Base-by-base conservation (phyloP, 2,113 vertebrate genomes). In the Notothenia coriiceps region DNA sequence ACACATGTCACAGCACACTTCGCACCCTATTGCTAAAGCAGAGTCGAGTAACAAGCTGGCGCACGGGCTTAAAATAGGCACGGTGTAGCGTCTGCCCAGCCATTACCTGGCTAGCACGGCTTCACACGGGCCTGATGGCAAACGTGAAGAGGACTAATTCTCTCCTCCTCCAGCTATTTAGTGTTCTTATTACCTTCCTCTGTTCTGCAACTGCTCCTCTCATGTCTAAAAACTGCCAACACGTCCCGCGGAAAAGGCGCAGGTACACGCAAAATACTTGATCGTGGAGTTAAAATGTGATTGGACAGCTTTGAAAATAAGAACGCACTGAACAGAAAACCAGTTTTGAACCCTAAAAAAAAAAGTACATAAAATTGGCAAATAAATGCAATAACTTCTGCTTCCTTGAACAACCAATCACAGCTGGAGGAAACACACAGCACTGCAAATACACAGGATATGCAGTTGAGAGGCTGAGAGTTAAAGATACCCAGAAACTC, bases 1-100 rank as follows among this genome's bases (percentile, higher is more conserved):
- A 89, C 90, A 91, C 82, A 86, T 88, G 88, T 79, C 84, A 78
- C 63, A 74, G 82, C 86, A 88, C 85, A 86, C 84, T 89, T 88
- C 90, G 85, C 89, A 90, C 83, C 77, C 55, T 29, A 43, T 63
- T 5, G 18, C 77, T 40, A 60, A 85, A 85, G 79, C 84, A 79
- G 59, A 70, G 49, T 64, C 40, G 52, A 80, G 83, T 82, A 87
- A 83, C 77, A 83, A 84, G 86, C 68, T 77, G 83, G 71, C 73
- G 74, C 43, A 57, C 73, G 13, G 76, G 76, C 85, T 85, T 81
- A 85, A 90, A 90, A 90, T 84, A 89, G 83, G 86, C 6, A 8
- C 52, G 63, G 76, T 81, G 82, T 75, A 82, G 51, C 62, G 65
- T 61, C 73, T 83, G 83, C 76, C 80, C 70, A 71, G 64, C 67